phyloP scores from a whole-genome alignment of 2,113 vertebrate genomes.

The Syngnathus scovelli region DNA sequence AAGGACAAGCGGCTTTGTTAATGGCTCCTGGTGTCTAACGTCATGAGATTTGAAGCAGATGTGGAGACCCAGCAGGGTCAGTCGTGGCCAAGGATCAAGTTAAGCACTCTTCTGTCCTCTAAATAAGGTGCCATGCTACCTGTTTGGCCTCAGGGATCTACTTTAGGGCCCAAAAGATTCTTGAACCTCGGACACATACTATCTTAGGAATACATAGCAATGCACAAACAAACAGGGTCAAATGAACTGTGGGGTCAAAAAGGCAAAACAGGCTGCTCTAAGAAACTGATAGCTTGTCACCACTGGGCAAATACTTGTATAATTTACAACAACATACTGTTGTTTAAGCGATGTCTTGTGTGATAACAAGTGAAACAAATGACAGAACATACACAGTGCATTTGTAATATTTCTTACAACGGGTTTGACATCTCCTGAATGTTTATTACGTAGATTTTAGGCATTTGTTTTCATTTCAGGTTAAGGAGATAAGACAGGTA shows the following conservation, averaged over 20 bases:
- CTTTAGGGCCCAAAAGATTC: too few species aligned
- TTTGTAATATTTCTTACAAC: not conserved
- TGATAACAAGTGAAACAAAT: not conserved
- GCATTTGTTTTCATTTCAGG: not conserved
- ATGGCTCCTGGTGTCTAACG: slow-evolving; percentile 9
- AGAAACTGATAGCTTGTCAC: slow-evolving; percentile 3
- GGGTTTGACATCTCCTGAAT: not conserved
- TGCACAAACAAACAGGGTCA: slow-evolving; percentile 13
- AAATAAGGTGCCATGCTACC: slow-evolving; percentile 28
- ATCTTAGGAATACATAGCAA: not conserved
- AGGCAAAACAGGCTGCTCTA: slow-evolving; percentile 2
- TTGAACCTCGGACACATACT: not conserved
- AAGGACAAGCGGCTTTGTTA: slow-evolving; percentile 6
- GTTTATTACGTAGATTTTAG: too few species aligned
- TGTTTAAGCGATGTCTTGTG: not conserved
- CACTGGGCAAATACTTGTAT: not conserved
- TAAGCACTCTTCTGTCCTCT: slow-evolving; percentile 24
- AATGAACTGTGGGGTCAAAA: slow-evolving; percentile 21
- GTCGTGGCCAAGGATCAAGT: slow-evolving; percentile 28
- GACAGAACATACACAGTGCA: not conserved
- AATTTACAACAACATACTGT: not conserved
- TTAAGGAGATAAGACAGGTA: slow-evolving; percentile 11
- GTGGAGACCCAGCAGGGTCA: slow-evolving; percentile 30
- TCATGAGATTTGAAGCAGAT: slow-evolving; percentile 57
- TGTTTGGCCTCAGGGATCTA: not conserved